phyloP scores from a whole-genome alignment of 23 tunicate genomes.

The Styela clava region DNA sequence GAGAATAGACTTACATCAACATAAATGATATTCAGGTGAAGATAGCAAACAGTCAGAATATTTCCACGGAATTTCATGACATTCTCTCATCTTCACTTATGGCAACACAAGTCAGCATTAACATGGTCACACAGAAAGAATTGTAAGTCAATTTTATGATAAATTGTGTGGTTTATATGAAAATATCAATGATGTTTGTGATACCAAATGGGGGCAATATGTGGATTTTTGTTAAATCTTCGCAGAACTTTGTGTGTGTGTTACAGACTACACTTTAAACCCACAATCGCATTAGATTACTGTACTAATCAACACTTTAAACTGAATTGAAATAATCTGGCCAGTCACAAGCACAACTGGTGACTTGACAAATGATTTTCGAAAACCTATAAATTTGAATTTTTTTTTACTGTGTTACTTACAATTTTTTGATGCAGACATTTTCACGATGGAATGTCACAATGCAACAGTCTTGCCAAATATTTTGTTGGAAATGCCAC shows the following conservation, averaged over 20 bases:
- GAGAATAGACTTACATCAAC: no score
- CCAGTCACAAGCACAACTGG: no score
- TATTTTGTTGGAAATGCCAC: conserved; percentile 72
- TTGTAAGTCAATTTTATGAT: conserved; percentile 44
- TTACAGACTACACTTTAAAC: no score
- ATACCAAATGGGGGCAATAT: no score
- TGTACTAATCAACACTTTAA: no score
- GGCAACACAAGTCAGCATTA: conserved; percentile 62
- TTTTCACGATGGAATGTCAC: conserved; percentile 22
- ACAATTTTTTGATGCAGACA: conserved; percentile 25
- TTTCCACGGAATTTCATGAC: conserved; percentile 42
- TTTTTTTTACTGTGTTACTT: neutral
- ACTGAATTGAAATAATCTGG: no score
- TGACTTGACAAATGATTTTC: no score
- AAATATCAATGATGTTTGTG: no score
- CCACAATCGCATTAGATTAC: no score
- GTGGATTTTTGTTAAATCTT: no score
- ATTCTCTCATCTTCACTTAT: conserved; percentile 51
- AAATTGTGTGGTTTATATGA: no score
- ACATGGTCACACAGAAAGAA: conserved; percentile 63
- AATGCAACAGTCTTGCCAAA: conserved; percentile 33
- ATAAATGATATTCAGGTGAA: conserved; percentile 64
- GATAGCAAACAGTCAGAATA: conserved; percentile 39
- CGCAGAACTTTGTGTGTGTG: no score
- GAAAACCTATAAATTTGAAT: neutral